A percentile compares a stretch with the other conserved stretches of the same genome.
Evolutionary conservation across 2,113 vertebrate genomes (phyloP).

Genomic region (Turnix velox): DNA sequence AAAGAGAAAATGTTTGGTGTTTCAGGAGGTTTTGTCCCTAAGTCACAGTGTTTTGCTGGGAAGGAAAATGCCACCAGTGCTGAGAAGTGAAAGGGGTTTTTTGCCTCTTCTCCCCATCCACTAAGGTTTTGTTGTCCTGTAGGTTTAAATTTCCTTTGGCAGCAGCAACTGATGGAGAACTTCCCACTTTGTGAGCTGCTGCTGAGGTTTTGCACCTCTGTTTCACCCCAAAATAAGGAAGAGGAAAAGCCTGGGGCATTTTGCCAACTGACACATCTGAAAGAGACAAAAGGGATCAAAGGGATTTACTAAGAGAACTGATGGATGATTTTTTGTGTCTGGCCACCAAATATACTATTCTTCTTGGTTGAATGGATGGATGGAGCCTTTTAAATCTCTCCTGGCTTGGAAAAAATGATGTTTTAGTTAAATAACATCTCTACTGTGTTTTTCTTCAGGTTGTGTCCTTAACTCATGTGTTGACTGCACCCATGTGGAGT

Average conservation of each 20-base stretch:
- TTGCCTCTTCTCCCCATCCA: not conserved
- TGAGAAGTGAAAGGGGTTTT: not conserved
- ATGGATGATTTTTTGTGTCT: not conserved
- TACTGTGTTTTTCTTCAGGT: not conserved
- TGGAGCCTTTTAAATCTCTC: too few relatives aligned
- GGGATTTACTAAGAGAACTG: not conserved
- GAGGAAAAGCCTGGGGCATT: not conserved
- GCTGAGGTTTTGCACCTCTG: not conserved
- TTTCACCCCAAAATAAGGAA: not conserved
- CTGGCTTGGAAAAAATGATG: not conserved
- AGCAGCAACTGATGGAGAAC: not conserved
- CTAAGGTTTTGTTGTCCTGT: not conserved
- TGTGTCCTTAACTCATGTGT: too few relatives aligned
- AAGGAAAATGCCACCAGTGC: not conserved
- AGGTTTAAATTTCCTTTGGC: not conserved
- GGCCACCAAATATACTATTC: accelerated
- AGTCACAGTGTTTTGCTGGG: not conserved
- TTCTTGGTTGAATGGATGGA: too few relatives aligned
- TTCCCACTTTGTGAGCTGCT: not conserved
- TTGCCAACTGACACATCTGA: not conserved
- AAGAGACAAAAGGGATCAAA: not conserved
- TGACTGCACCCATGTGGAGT: not conserved
- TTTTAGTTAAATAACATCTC: not conserved
- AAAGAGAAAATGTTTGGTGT: not conserved
- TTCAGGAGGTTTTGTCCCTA: not conserved